A percentile compares a stretch with the other conserved stretches of the same genome.
phyloP scores from a whole-genome alignment of 2,797 vertebrate species.

The Gambusia yucatana region DNA sequence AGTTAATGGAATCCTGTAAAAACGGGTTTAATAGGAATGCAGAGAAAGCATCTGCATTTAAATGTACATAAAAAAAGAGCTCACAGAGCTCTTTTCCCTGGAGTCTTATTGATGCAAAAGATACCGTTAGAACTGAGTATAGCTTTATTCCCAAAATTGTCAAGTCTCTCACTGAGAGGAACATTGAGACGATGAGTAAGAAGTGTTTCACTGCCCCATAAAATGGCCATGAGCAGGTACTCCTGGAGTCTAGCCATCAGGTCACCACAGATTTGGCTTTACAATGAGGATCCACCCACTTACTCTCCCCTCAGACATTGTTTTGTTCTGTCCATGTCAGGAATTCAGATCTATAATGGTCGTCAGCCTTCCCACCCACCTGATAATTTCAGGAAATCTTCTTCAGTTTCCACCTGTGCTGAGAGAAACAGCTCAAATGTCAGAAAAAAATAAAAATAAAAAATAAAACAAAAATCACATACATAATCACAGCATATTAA shows the following conservation, averaged over 20 bases:
- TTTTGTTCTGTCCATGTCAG: background rate
- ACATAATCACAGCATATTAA: too few relatives aligned
- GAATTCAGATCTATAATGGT: background rate
- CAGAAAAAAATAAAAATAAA: too few relatives aligned
- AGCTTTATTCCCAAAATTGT: background rate
- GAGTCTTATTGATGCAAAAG: background rate
- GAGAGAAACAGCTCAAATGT: too few relatives aligned
- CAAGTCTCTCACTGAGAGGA: background rate
- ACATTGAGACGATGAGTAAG: background rate
- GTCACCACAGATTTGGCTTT: background rate
- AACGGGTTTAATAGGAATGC: background rate
- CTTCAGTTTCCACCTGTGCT: too few relatives aligned
- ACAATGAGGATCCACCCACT: background rate
- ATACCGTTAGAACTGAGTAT: background rate
- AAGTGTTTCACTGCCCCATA: background rate
- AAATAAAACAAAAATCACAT: too few relatives aligned
- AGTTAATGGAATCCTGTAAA: background rate
- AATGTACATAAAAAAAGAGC: background rate
- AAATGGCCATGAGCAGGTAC: background rate
- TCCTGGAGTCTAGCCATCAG: background rate
- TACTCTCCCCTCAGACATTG: background rate
- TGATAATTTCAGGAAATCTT: background rate
- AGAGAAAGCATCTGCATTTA: background rate
- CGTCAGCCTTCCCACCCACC: background rate
- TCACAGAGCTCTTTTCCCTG: background rate